Evolutionary conservation across 2,888 invertebrate species (phyloP).

Genomic region (Fabriciana adippe): DNA sequence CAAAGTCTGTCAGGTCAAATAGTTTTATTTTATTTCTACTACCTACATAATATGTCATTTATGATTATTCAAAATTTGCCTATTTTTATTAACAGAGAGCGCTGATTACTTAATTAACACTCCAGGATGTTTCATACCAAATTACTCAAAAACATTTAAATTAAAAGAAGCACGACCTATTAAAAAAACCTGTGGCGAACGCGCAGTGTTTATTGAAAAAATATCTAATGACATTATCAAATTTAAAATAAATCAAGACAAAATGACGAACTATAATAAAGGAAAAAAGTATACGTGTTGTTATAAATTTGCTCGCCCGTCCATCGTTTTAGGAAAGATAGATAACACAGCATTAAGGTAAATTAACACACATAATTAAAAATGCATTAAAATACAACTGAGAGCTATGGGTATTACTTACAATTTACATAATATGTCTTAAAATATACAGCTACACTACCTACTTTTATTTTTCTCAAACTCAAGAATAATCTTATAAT

Average conservation of each 20-base stretch:
- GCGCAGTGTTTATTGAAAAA: slow-evolving; percentile 52
- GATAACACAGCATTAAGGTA: slow-evolving; percentile 50
- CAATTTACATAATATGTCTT: too few relatives aligned
- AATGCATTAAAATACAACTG: neutral
- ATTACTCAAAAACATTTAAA: slow-evolving; percentile 51
- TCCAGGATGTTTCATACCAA: slow-evolving; percentile 59
- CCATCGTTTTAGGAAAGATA: slow-evolving; percentile 43
- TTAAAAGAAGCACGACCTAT: slow-evolving; percentile 42
- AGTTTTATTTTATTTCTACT: too few relatives aligned
- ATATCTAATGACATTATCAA: slow-evolving; percentile 42
- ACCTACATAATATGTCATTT: too few relatives aligned
- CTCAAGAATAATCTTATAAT: too few relatives aligned
- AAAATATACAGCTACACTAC: too few relatives aligned
- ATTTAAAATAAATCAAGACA: slow-evolving; percentile 48
- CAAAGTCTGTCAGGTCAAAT: too few relatives aligned
- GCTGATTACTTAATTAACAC: slow-evolving; percentile 56
- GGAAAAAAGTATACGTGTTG: slow-evolving; percentile 49
- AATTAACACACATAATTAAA: slow-evolving; percentile 8
- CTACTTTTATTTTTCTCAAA: too few relatives aligned
- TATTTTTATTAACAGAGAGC: slow-evolving; percentile 37
- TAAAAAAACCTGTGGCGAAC: slow-evolving; percentile 48
- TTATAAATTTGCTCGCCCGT: slow-evolving; percentile 50
- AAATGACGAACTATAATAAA: slow-evolving; percentile 45
- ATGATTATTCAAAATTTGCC: neutral
- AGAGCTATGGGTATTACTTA: too few relatives aligned